These are phyloP conservation scores for Hirtodrosophila histrioides DNA, from an alignment of 2,888 invertebrate genomes.

Conservation along the genomic window DNA sequence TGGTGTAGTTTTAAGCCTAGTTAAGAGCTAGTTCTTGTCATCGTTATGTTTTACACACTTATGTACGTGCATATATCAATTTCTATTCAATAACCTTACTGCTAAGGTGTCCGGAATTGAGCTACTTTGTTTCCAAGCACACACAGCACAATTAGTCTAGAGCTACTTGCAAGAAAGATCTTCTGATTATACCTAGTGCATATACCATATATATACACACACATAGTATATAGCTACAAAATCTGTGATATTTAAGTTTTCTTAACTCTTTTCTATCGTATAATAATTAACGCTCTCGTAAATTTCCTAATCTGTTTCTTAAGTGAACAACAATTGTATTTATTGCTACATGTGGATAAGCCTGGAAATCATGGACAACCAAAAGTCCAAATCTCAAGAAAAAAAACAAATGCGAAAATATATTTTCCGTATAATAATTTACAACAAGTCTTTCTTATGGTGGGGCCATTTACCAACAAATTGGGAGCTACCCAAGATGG, in stretches of 20 bases:
- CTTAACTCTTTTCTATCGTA: constrained; percentile 58
- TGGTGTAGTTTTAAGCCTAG: constrained; percentile 40
- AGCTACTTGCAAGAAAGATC: constrained; percentile 31
- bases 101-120: constrained; percentile 1
- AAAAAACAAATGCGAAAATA: constrained; percentile 50
- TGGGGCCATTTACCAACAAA: not conserved
- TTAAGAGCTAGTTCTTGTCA: constrained; percentile 74
- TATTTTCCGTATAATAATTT: constrained; percentile 66
- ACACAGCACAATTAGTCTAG: constrained; percentile 42
- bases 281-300: constrained; percentile 43
- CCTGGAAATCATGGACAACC: constrained; percentile 36
- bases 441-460: constrained; percentile 11
- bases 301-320: constrained; percentile 45
- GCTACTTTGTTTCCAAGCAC: constrained; percentile 17
- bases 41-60: constrained; percentile 19
- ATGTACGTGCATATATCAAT: constrained; percentile 60
- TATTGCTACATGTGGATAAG: constrained; percentile 53
- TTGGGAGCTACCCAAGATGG: not conserved
- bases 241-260: constrained; percentile 84
- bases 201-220: constrained; percentile 23
- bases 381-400: constrained; percentile 58
- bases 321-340: constrained; percentile 57
- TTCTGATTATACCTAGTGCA: constrained; percentile 51
- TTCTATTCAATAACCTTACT: constrained; percentile 50
- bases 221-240: constrained; percentile 47